Evolutionary conservation across 2,797 vertebrate genomes (phyloP), one percentile per base, ranked within the genome.

Genomic region (Danio choprae): DNA sequence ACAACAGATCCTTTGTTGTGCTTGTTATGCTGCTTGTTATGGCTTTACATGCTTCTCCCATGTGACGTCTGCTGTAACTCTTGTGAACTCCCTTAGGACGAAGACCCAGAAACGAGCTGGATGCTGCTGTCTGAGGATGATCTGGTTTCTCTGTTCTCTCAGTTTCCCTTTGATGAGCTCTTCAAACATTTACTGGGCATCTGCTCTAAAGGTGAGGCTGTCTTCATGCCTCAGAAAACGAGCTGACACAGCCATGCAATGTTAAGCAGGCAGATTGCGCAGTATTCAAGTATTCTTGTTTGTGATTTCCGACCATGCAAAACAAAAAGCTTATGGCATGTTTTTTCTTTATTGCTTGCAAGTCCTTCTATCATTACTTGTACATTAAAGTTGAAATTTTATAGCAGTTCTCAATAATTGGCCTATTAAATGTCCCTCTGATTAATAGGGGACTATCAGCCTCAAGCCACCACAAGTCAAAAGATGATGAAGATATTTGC

Each of bases 401-500:
- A 20, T 22, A 22, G 9, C 0, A 38, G 15, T 41, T 64, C 15
- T 76, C 40, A 18, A 6, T 15, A 11, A 36, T 46, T 77, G 9
- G 8, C 5, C 16, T 16, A 9, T 18, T 15, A 68, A 41, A 63
- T 74, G 36, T 68, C 7, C 18, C 2, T 65, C 53, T 46, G 20
- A 5, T 44, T 8, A 74, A 64, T 84, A 99, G 97, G 94, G 89
- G 91, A 91, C 85, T 98, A 97, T 90, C 91, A 94, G 85, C 95
- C 97, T 29, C 95, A 96, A 90, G 95, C 94, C 86, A 95, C 94
- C 62, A 96, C 96, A 87, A 95, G 96, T 77, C 96, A 97, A 87
- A 96, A 96, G 87, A 98, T 99, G 96, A 99, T 99, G 97, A 96
- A 96, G 83, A 93, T 96, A 84, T 98, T 99, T 92, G 96, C 95